A percentile compares a stretch with the other conserved stretches of the same genome.
Evolutionary conservation across 2,113 vertebrate genomes (phyloP).

Genomic region (Nesoenas mayeri): DNA sequence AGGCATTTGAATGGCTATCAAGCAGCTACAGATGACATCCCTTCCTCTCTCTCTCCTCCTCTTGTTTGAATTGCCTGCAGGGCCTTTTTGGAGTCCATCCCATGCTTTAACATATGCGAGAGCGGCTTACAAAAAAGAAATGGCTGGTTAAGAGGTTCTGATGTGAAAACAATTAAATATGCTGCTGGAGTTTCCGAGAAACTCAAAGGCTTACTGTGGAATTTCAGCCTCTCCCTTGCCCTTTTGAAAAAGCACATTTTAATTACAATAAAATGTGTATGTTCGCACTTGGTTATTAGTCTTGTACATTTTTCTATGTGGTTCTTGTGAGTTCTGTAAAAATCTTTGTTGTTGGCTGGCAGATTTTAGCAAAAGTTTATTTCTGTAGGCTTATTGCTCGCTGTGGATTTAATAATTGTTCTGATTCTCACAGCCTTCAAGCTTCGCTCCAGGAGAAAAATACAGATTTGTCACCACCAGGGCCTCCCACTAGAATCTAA

Average conservation of each 20-base stretch:
- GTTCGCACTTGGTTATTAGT: conserved; percentile 37
- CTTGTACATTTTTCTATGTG: background rate
- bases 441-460: conserved; percentile 66
- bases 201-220: conserved; percentile 41
- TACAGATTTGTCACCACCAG: conserved; percentile 74
- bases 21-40: conserved; percentile 1
- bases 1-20: background rate
- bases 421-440: conserved; percentile 54
- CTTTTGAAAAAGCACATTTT: conserved; percentile 26
- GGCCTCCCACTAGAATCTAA: conserved; percentile 81
- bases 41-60: background rate
- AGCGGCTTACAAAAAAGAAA: conserved; percentile 14
- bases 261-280: conserved; percentile 12
- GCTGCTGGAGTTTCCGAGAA: conserved; percentile 35
- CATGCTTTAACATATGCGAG: background rate
- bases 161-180: conserved; percentile 47
- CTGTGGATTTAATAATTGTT: conserved; percentile 70
- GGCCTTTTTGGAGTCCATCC: conserved; percentile 32
- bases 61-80: conserved; percentile 26
- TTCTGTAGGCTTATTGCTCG: conserved; percentile 53
- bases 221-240: conserved; percentile 11
- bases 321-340: conserved; percentile 47
- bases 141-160: conserved; percentile 4
- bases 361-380: conserved; percentile 67
- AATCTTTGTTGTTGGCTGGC: conserved; percentile 55